Conservation (phyloP, 2,797 vertebrate genomes). For the Dermochelys coriacea region DNA sequence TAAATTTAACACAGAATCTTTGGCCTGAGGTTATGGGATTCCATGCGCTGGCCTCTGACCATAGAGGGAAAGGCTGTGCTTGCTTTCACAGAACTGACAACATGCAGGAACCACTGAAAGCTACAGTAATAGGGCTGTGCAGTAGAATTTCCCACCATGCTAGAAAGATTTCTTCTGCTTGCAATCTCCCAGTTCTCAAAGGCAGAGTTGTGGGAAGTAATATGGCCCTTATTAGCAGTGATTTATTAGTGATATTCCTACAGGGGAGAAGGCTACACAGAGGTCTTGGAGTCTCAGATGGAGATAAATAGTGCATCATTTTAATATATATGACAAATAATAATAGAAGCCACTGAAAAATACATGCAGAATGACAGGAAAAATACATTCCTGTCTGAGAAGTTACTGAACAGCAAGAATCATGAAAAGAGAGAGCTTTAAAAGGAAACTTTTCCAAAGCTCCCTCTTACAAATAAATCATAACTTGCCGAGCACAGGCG, state of each 20-base stretch:
- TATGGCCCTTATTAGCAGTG: background rate
- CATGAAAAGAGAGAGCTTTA: background rate
- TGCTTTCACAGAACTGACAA: background rate
- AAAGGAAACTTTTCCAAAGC: background rate
- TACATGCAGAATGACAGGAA: background rate
- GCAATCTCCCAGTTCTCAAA: background rate
- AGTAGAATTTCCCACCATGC: background rate
- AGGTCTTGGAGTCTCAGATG: background rate
- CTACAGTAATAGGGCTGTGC: background rate
- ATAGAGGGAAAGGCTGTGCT: background rate
- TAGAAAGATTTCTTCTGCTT: background rate
- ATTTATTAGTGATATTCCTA: background rate
- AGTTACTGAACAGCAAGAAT: background rate
- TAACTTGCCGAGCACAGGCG: background rate
- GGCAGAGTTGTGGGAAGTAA: background rate
- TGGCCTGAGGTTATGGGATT: fast-evolving
- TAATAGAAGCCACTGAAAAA: background rate
- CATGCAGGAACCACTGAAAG: background rate
- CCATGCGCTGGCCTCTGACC: background rate
- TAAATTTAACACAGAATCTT: background rate
- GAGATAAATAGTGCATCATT: background rate
- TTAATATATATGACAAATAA: background rate
- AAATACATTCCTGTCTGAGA: background rate
- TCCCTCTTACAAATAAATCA: background rate
- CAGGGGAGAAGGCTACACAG: background rate